A percentile compares a stretch with the other conserved stretches of the same genome.
Evolutionary conservation across 2,797 vertebrate species (phyloP).

Genomic region (Hippoglossus hippoglossus): DNA sequence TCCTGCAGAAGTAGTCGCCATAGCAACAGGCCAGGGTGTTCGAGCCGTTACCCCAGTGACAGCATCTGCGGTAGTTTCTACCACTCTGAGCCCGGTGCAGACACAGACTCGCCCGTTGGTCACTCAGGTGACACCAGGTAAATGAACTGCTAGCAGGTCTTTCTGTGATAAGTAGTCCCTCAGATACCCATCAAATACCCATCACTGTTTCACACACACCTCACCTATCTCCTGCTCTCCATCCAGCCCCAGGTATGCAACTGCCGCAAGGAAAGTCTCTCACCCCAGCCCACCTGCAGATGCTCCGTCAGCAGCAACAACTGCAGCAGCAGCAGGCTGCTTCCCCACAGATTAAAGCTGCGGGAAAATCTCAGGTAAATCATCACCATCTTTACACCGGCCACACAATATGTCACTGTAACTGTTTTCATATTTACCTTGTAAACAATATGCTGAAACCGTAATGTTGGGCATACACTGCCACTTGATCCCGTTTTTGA

Average conservation of each 20-base stretch:
- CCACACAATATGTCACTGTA: background rate
- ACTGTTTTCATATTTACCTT: background rate
- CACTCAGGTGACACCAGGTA: conserved; percentile 89
- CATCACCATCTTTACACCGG: background rate
- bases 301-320: conserved; percentile 89
- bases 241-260: conserved; percentile 84
- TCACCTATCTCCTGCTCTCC: conserved; percentile 21
- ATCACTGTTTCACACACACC: background rate
- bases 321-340: conserved; percentile 86
- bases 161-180: background rate
- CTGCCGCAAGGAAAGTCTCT: conserved; percentile 84
- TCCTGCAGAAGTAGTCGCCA: conserved; percentile 88
- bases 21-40: conserved; percentile 88
- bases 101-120: conserved; percentile 88
- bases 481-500: too few relatives aligned
- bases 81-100: conserved; percentile 88
- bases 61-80: conserved; percentile 88
- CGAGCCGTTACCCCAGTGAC: conserved; percentile 89
- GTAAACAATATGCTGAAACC: background rate
- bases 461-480: too few relatives aligned
- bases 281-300: conserved; percentile 86
- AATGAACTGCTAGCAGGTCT: background rate
- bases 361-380: conserved; percentile 88
- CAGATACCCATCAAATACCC: background rate
- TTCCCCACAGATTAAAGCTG: conserved; percentile 90